Conservation (phyloP, 2,113 vertebrate genomes). For the Neomonachus schauinslandi region DNA sequence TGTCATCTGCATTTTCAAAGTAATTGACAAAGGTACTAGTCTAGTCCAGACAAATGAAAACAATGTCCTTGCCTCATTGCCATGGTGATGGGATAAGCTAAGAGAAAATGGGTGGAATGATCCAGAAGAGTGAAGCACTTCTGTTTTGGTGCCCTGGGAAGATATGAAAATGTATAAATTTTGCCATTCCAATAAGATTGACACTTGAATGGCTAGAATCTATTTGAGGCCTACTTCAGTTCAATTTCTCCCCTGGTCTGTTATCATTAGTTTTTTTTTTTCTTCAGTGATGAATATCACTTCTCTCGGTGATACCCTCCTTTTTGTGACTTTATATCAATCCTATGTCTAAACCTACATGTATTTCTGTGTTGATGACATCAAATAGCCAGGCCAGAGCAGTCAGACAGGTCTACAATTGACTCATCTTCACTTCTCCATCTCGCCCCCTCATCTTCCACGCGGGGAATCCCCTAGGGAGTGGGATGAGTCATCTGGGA, state of each 20-base stretch:
- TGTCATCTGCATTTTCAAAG: background rate
- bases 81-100: background rate
- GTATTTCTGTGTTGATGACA: background rate
- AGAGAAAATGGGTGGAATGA: background rate
- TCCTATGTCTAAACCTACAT: background rate
- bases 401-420: background rate
- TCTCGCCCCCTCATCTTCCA: background rate
- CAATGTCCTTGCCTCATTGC: background rate
- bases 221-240: background rate
- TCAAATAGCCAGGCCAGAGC: background rate
- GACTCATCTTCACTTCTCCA: background rate
- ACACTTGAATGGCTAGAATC: background rate
- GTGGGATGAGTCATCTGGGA: background rate
- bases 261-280: background rate
- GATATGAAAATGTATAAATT: background rate
- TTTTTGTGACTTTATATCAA: background rate
- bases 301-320: background rate
- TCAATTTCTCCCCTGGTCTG: background rate
- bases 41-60: background rate
- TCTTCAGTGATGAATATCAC: background rate
- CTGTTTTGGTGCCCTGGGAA: background rate
- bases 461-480: background rate
- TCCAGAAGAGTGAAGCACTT: background rate
- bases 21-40: background rate
- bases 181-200: background rate